Conservation (phyloP, 2,113 vertebrate genomes). For the Otocyon megalotis region DNA sequence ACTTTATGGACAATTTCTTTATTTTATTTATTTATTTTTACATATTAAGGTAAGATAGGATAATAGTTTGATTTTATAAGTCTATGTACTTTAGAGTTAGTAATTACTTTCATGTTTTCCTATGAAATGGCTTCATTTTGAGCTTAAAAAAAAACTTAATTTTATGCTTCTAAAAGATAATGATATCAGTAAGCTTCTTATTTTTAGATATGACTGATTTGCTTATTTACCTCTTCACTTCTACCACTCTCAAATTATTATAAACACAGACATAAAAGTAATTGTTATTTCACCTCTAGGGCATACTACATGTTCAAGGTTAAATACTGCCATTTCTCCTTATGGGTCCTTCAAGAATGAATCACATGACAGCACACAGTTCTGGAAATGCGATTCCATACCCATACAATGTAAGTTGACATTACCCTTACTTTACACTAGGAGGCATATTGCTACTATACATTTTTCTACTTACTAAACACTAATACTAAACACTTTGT, state of each 20-base stretch:
- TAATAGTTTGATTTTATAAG: background rate
- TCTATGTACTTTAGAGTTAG: background rate
- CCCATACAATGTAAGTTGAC: conserved; percentile 63
- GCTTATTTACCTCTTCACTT: conserved; percentile 69
- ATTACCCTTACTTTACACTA: conserved; percentile 84
- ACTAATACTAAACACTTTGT: conserved; percentile 31
- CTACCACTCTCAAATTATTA: conserved; percentile 69
- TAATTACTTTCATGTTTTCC: background rate
- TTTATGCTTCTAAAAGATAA: conserved; percentile 12
- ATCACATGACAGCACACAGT: conserved; percentile 80
- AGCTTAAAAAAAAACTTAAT: background rate
- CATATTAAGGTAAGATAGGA: background rate
- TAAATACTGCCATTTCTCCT: conserved; percentile 80
- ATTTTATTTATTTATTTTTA: background rate
- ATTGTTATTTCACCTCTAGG: conserved; percentile 64
- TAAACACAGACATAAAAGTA: conserved; percentile 64
- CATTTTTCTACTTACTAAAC: conserved; percentile 35
- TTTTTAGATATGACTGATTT: conserved; percentile 61
- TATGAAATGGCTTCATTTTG: background rate
- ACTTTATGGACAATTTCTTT: background rate
- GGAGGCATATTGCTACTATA: conserved; percentile 85
- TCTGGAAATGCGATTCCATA: conserved; percentile 77
- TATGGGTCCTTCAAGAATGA: conserved; percentile 81
- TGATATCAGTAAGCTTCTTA: conserved; percentile 49
- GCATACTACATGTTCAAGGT: conserved; percentile 62